phyloP scores from a whole-genome alignment of 92 coral and sea anemone species.

The Heliopora coerulea region DNA sequence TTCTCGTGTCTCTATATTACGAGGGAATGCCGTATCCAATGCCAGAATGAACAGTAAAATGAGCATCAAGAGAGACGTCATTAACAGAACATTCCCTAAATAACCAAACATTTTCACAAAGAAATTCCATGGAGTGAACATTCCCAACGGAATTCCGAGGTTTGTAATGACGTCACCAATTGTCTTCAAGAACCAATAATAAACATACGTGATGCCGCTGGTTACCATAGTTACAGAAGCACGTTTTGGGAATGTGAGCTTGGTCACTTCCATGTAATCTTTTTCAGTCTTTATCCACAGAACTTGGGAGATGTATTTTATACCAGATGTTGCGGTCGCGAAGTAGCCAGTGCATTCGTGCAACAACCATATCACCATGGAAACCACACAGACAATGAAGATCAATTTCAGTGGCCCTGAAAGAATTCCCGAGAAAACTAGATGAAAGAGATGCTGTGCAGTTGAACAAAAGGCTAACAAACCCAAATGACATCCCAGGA shows the following conservation, averaged over 20 bases:
- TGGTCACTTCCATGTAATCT: background rate
- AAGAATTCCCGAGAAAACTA: background rate
- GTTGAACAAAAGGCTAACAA: background rate
- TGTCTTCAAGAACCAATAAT: constrained; percentile 2
- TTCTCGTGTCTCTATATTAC: background rate
- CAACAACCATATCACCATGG: constrained; percentile 20
- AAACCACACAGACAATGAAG: background rate
- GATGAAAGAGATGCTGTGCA: background rate
- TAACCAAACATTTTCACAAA: constrained; percentile 22
- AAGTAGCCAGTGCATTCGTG: constrained; percentile 2
- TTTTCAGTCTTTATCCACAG: constrained; percentile 1
- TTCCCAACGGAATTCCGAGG: background rate
- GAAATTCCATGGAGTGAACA: constrained; percentile 3
- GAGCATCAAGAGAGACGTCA: background rate
- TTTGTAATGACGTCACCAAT: constrained; percentile 7
- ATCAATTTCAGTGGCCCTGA: constrained; percentile 12
- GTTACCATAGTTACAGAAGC: constrained; percentile 13
- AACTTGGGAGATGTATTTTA: constrained; percentile 3
- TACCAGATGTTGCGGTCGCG: background rate
- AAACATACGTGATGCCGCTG: background rate
- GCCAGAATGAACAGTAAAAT: constrained; percentile 12
- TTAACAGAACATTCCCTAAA: background rate
- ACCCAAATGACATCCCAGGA: constrained; percentile 14
- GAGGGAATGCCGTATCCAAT: background rate
- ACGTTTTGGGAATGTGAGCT: constrained; percentile 2